phyloP scores from a whole-genome alignment of 92 coral and sea anemone species.

The Desmophyllum pertusum region DNA sequence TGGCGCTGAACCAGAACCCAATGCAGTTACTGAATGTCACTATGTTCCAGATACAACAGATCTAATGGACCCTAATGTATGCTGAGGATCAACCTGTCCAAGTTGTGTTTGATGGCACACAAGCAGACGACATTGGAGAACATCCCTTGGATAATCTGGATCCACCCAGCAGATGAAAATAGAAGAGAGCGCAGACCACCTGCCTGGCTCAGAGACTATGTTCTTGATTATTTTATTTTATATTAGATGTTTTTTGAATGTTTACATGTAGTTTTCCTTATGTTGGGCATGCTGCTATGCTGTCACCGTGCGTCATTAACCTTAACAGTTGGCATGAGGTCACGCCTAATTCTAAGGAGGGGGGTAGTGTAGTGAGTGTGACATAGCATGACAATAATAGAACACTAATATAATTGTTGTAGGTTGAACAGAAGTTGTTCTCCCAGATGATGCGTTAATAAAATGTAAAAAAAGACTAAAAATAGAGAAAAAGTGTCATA shows the following conservation, averaged over 20 bases:
- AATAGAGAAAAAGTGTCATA: too few relatives aligned
- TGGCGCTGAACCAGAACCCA: neutral
- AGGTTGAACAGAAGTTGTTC: too few relatives aligned
- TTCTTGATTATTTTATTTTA: neutral
- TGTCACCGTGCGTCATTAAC: neutral
- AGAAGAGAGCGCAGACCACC: neutral
- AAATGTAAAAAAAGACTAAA: too few relatives aligned
- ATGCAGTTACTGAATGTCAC: neutral
- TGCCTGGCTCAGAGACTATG: neutral
- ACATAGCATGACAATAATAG: neutral
- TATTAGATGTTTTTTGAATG: neutral
- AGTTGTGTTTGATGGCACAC: too few relatives aligned
- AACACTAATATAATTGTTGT: too few relatives aligned
- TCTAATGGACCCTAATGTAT: slow-evolving; percentile 20
- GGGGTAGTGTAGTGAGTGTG: slow-evolving; percentile 40
- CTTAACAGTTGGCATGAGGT: slow-evolving; percentile 27
- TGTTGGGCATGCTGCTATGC: neutral
- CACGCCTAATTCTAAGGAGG: slow-evolving; percentile 25
- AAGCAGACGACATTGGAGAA: neutral
- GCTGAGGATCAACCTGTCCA: slow-evolving; percentile 1
- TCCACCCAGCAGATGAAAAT: neutral
- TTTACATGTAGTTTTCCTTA: neutral
- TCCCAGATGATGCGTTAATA: too few relatives aligned
- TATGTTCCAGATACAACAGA: slow-evolving; percentile 18
- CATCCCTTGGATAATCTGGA: too few relatives aligned